Percentiles rank a stretch among this genome's conserved stretches.
Conservation (phyloP, 2,797 vertebrate species). For the Balearica regulorum region DNA sequence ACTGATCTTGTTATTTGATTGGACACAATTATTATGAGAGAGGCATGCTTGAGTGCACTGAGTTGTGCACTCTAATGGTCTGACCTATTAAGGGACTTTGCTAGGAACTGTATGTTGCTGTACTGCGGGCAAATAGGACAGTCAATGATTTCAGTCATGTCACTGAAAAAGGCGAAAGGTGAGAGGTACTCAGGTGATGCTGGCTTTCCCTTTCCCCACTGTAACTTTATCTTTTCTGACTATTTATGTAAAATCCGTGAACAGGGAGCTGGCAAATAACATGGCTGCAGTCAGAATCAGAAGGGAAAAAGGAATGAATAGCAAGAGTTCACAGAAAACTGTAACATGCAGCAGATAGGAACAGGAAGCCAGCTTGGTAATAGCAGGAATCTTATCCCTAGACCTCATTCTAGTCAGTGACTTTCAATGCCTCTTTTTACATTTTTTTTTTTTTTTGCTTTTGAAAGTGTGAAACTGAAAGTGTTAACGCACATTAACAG, state of each 20-base stretch:
- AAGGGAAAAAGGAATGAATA: neutral
- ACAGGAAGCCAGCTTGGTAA: neutral
- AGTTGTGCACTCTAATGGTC: constrained; percentile 34
- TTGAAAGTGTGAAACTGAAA: neutral
- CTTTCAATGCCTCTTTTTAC: fast-evolving
- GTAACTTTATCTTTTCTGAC: neutral
- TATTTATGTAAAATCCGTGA: neutral
- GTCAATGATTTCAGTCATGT: constrained; percentile 31
- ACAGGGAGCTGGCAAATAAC: neutral
- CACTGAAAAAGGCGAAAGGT: constrained; percentile 7
- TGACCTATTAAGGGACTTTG: constrained; percentile 7
- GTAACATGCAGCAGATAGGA: neutral
- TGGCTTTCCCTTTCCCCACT: neutral
- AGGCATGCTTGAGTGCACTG: constrained; percentile 21
- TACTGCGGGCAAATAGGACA: constrained; percentile 18
- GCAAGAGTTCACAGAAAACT: neutral
- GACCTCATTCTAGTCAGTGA: neutral
- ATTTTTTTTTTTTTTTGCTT: neutral
- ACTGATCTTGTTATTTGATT: constrained; percentile 56
- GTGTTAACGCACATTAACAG: neutral
- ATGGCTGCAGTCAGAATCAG: neutral
- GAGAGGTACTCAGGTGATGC: neutral
- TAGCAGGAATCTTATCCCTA: neutral
- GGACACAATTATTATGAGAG: constrained; percentile 59
- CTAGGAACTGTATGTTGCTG: neutral